Conservation (phyloP, 2,888 invertebrate species). For the Ochlodes sylvanus region DNA sequence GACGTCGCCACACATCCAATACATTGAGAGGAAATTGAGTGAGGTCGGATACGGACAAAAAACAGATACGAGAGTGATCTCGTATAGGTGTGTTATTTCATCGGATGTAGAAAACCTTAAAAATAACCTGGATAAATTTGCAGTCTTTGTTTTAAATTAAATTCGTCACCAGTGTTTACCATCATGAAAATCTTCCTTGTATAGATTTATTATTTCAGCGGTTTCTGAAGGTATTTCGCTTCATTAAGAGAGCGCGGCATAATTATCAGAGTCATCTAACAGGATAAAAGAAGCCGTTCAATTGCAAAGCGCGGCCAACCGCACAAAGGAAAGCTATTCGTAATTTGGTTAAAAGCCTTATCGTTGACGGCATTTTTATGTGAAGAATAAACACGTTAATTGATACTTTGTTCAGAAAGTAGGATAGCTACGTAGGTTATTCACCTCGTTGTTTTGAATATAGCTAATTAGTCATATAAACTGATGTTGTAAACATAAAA, state of each 20-base stretch:
- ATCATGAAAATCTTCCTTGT: neutral
- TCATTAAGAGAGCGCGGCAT: constrained; percentile 16
- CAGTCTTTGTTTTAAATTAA: too few relatives aligned
- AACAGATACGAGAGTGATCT: too few relatives aligned
- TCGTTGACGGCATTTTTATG: neutral
- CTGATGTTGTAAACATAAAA: too few relatives aligned
- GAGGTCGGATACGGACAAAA: too few relatives aligned
- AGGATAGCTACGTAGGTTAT: too few relatives aligned
- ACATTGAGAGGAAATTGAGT: too few relatives aligned
- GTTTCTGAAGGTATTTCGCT: constrained; percentile 14
- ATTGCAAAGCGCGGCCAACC: constrained; percentile 3
- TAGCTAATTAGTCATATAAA: neutral
- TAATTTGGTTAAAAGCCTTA: constrained; percentile 16
- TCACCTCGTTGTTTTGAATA: neutral
- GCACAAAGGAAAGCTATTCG: constrained; percentile 22
- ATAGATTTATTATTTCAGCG: neutral
- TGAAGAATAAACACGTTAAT: neutral
- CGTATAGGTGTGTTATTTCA: too few relatives aligned
- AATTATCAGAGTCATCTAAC: constrained; percentile 20
- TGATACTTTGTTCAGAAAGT: neutral
- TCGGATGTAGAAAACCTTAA: too few relatives aligned
- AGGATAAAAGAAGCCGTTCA: constrained; percentile 19
- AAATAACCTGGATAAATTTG: too few relatives aligned
- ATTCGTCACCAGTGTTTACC: too few relatives aligned
- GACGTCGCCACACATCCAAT: too few relatives aligned